A percentile compares a stretch with the other conserved stretches of the same genome.
Evolutionary conservation across 1,140 invertebrate genomes (phyloP).

Genomic region (Rhyacophila brunnea): DNA sequence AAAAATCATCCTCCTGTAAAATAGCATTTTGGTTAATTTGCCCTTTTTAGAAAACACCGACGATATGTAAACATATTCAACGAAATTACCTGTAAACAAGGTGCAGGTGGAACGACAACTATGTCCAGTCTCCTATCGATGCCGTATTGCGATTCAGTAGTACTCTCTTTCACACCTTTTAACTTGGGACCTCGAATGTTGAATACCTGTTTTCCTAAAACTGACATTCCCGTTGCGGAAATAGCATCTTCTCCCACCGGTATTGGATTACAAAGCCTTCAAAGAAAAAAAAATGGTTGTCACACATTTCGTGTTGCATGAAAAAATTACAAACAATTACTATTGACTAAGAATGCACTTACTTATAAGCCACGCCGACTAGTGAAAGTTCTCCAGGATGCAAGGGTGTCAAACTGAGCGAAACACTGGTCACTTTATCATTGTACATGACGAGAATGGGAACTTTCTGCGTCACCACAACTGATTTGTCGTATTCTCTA

Average conservation of each 20-base stretch:
- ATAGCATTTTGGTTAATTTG: too few relatives aligned
- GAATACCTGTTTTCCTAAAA: constrained; percentile 66
- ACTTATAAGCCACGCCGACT: constrained; percentile 49
- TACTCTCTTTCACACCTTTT: constrained; percentile 50
- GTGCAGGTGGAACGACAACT: constrained; percentile 65
- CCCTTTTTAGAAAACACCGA: too few relatives aligned
- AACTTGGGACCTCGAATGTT: constrained; percentile 50
- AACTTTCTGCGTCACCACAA: constrained; percentile 47
- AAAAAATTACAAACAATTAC: background rate
- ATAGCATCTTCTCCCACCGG: constrained; percentile 40
- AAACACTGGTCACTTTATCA: constrained; percentile 42
- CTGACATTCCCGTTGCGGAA: constrained; percentile 37
- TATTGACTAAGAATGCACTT: constrained; percentile 27
- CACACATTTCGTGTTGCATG: too few relatives aligned
- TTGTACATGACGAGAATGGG: constrained; percentile 44
- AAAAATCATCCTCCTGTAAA: too few relatives aligned
- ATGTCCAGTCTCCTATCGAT: constrained; percentile 63
- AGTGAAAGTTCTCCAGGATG: constrained; percentile 44
- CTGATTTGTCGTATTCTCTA: constrained; percentile 41
- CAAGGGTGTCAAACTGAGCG: constrained; percentile 46
- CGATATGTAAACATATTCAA: too few relatives aligned
- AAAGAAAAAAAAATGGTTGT: constrained; percentile 28
- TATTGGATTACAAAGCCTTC: constrained; percentile 43
- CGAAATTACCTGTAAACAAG: constrained; percentile 71
- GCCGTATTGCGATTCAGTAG: constrained; percentile 46